A percentile compares a stretch with the other conserved stretches of the same genome.
Conservation (phyloP, 2,113 vertebrate species). For the Siniperca knerii region DNA sequence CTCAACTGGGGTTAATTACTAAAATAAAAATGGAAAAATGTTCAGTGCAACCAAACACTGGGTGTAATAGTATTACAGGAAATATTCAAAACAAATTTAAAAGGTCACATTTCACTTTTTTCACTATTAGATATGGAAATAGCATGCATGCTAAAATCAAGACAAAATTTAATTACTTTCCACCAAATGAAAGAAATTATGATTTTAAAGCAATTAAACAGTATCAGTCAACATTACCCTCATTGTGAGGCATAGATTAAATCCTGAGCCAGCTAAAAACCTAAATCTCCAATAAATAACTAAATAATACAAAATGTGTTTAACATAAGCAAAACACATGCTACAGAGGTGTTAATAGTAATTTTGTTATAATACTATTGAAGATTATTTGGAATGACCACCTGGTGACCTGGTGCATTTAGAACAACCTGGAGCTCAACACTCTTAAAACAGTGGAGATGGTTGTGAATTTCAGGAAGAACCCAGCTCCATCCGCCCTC, state of each 20-base stretch:
- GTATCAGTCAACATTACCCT: constrained; percentile 35
- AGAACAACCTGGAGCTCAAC: too few relatives aligned
- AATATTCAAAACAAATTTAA: constrained; percentile 41
- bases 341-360: not conserved
- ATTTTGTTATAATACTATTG: not conserved
- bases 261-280: constrained; percentile 25
- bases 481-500: too few relatives aligned
- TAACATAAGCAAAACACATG: not conserved
- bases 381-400: constrained; percentile 19
- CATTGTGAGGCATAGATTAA: constrained; percentile 32
- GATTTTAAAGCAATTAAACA: constrained; percentile 40
- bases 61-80: constrained; percentile 58
- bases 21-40: constrained; percentile 82
- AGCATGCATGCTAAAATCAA: constrained; percentile 28
- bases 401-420: too few relatives aligned
- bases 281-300: constrained; percentile 16
- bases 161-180: constrained; percentile 41
- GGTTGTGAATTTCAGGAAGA: too few relatives aligned
- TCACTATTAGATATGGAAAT: constrained; percentile 18
- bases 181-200: constrained; percentile 15
- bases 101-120: constrained; percentile 58
- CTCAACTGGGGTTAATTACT: constrained; percentile 89
- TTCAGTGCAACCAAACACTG: constrained; percentile 58
- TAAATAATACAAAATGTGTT: not conserved
- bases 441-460: too few relatives aligned